phyloP scores from a whole-genome alignment of 2,888 invertebrate species.

The Drosophila koepferae region DNA sequence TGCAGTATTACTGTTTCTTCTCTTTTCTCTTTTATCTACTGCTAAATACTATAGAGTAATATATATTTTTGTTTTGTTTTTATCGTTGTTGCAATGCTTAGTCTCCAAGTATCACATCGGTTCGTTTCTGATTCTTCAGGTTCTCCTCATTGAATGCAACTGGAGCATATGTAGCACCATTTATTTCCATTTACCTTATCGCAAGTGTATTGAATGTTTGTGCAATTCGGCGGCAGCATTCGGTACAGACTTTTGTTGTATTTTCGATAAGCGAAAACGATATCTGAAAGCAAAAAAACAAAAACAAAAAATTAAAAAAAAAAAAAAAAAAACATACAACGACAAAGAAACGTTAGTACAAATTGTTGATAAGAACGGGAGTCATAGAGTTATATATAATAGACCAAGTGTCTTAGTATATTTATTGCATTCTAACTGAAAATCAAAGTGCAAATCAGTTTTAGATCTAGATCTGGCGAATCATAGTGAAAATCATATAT shows the following conservation, averaged over 20 bases:
- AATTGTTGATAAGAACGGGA: conserved; percentile 46
- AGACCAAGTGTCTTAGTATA: not conserved
- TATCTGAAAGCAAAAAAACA: conserved; percentile 71
- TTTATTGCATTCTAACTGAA: not conserved
- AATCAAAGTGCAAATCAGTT: not conserved
- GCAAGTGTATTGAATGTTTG: conserved; percentile 49
- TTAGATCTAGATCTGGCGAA: not conserved
- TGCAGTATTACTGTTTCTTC: not conserved
- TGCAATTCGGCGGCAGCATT: conserved; percentile 64
- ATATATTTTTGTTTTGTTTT: conserved; percentile 30
- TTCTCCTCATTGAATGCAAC: conserved; percentile 60
- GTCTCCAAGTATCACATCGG: conserved; percentile 69
- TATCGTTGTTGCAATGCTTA: conserved; percentile 62
- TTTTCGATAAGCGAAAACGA: conserved; percentile 82
- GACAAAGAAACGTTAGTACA: conserved; percentile 39
- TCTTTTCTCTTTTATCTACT: conserved; percentile 6
- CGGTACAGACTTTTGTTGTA: conserved; percentile 70
- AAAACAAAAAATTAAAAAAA: conserved; percentile 27
- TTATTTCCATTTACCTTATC: conserved; percentile 60
- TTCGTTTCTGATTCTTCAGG: conserved; percentile 53
- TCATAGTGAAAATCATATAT: not conserved
- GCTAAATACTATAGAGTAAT: conserved; percentile 38
- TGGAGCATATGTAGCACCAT: conserved; percentile 49
- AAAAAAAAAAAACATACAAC: conserved; percentile 29
- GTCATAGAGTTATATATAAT: conserved; percentile 9